Conservation (phyloP, 2,113 vertebrate species). For the Columba janthina region DNA sequence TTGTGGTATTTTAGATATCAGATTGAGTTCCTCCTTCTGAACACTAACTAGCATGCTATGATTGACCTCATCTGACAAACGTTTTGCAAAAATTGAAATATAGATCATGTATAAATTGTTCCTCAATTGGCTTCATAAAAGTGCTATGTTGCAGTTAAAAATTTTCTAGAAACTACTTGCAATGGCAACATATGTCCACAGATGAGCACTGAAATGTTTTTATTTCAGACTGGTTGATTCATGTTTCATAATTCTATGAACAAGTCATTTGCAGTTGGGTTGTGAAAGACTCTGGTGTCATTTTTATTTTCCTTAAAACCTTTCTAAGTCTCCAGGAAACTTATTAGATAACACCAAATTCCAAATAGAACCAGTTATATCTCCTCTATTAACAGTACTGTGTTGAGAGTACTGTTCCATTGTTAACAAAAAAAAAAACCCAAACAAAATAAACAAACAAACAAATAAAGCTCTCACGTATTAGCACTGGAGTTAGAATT, state of each 20-base stretch:
- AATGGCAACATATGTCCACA: not conserved
- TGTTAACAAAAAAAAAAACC: not conserved
- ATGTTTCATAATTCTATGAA: constrained; percentile 2
- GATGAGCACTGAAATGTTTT: not conserved
- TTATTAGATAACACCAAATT: not conserved
- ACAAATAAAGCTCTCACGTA: not conserved
- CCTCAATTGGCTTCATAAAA: not conserved
- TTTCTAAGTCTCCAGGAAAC: not conserved
- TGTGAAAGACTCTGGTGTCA: not conserved
- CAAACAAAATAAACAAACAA: not conserved
- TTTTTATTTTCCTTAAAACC: not conserved
- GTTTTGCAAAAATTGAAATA: constrained; percentile 20
- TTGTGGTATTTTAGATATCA: constrained; percentile 1
- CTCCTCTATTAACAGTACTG: not conserved
- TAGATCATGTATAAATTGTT: not conserved
- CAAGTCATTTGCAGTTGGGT: not conserved
- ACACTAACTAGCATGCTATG: not conserved
- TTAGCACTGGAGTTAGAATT: not conserved
- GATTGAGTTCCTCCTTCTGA: not conserved
- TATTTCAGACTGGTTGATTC: not conserved
- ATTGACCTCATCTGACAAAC: constrained; percentile 17
- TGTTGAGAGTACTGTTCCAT: not conserved
- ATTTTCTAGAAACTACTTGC: not conserved
- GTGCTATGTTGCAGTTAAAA: not conserved
- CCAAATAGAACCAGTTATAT: not conserved